Evolutionary conservation across 2,888 invertebrate genomes (phyloP).

Genomic region (Seira musarum): DNA sequence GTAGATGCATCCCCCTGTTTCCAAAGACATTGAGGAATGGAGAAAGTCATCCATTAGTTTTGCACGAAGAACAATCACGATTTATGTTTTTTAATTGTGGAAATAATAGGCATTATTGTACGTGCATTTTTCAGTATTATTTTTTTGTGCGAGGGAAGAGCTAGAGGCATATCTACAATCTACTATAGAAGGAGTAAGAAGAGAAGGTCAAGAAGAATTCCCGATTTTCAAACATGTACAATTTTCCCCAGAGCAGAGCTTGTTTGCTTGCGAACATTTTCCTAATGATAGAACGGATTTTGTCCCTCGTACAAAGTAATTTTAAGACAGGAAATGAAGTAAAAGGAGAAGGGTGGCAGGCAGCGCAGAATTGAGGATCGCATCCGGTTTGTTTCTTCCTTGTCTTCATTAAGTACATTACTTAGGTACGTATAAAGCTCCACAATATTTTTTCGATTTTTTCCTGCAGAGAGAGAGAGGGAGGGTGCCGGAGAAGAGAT

Average conservation of each 20-base stretch:
- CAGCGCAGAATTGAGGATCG: neutral
- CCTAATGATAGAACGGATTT: too few relatives aligned
- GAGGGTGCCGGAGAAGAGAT: neutral
- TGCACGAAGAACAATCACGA: neutral
- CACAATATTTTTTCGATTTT: too few relatives aligned
- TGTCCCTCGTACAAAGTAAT: neutral
- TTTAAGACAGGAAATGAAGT: constrained; percentile 4
- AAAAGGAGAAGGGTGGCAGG: constrained; percentile 5
- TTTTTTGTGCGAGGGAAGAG: constrained; percentile 43
- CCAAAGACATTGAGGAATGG: constrained; percentile 13
- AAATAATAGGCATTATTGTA: constrained; percentile 42
- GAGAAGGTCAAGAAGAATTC: constrained; percentile 25
- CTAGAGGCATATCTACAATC: constrained; percentile 41
- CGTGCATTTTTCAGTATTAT: constrained; percentile 48
- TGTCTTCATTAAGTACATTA: too few relatives aligned
- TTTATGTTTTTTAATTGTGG: constrained; percentile 15
- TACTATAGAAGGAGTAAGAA: constrained; percentile 44
- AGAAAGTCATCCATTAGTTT: neutral
- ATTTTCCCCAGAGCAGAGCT: constrained; percentile 34
- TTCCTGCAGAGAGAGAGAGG: too few relatives aligned
- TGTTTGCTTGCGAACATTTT: neutral
- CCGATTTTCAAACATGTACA: constrained; percentile 29
- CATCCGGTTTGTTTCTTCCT: neutral
- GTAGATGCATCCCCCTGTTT: constrained; percentile 75
- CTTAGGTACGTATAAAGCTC: too few relatives aligned